Base-by-base conservation (phyloP, 2,888 invertebrate genomes). In the Phymatocera aterrima region DNA sequence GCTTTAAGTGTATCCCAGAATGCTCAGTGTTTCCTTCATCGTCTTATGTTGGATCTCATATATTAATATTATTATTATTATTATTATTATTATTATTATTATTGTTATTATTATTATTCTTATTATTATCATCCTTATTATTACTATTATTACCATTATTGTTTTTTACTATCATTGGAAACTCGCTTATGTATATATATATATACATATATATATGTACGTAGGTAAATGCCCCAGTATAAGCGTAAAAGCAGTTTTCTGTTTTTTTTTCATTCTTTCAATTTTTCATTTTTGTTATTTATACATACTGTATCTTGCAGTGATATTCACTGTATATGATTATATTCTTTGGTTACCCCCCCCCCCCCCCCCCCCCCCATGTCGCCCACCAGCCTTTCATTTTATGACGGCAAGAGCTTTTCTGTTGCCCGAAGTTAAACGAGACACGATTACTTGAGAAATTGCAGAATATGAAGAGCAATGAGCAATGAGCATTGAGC, bases 381-480 rank as follows among this genome's bases (percentile, higher is more conserved):
- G n/a, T n/a, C 28, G 1, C 28, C 57, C 57, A 3, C 28, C 83
- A 81, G 81, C 82, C 82, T 84, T 82, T 82, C 80, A 83, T 79
- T 80, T 82, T 79, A 83, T 81, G 81, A 83, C 84, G 81, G 85
- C 83, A 83, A 84, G 86, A 87, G 86, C 86, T 88, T 83, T 88
- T 70, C 70, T 78, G 34, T 86, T 81, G 84, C 83, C 85, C 79
- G 83, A 84, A 85, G 87, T 87, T 88, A 89, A 90, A 90, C 88
- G 90, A 90, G 90, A 89, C 86, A 86, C 87, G 51, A 24, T 12
- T 84, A 85, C 88, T 85, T 83, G 87, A 89, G 88, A 88, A 89
- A 89, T 89, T 89, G 88, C 87, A n/a, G n/a, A n/a, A n/a, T n/a
- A 89, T 89, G 89, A 90, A 89, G 87, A 89, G 89, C 88, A 87